Base-by-base conservation (phyloP, 2,888 invertebrate genomes). In the Tetheella fluctuosa region DNA sequence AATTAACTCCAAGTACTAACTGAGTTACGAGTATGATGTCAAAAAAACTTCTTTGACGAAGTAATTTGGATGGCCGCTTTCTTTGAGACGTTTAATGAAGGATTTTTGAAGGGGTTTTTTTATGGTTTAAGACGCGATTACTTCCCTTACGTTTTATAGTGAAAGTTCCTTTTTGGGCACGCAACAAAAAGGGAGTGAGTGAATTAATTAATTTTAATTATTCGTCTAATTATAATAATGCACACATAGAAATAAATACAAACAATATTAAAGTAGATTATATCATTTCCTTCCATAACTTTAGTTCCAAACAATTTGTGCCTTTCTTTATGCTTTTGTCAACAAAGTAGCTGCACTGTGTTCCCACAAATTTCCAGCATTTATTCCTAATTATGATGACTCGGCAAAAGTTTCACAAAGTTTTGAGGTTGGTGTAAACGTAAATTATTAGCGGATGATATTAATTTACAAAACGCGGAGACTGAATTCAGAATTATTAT, bases 371-470 rank as follows among this genome's bases (percentile, higher is more conserved):
- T 80, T 73, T 69, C 69, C 63, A 63, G 67, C 73, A 69, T 75
- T 77, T 75, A 77, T 73, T 73, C 72, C 71, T 69, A 81, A 79
- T 83, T 81, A 80, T 78, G 73, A 70, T 72, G 70, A 81, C 79
- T 78, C 71, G 65, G 67, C 65, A 68, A 73, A 79, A 81, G 73
- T 79, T 81, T 70, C 62, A 69, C 67, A 68, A 59, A 17, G 60
- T 55, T 52, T 57, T 54, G 42, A 6, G n/a, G 48, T 28, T 39
- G 59, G 57, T 28, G 8, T 48, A 55, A 56, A 61, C 57, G 25
- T 13, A 64, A 67, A 62, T 20, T 20, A n/a, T 28, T 34, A 12
- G 20, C 52, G 52, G 20, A 28, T n/a, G 8, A 7, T 7, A 28
- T 5, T 28, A 0, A 6, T 28, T 28, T 6, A 28, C 28, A 34